Conservation (phyloP, 2,113 vertebrate genomes). For the Colossoma macropomum region DNA sequence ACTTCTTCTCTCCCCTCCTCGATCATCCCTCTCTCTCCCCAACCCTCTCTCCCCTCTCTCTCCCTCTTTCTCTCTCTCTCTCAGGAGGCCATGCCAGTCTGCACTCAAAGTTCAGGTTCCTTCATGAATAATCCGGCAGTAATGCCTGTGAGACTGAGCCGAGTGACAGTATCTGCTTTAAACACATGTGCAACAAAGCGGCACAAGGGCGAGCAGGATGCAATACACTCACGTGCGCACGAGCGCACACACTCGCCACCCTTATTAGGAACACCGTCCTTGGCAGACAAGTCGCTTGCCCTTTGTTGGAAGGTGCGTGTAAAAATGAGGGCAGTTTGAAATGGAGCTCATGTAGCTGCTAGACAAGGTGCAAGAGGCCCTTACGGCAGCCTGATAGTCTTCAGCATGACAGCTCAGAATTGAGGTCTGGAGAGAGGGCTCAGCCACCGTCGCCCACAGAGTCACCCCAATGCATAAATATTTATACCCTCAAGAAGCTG, state of each 20-base stretch:
- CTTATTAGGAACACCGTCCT: conserved; percentile 80
- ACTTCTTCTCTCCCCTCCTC: conserved; percentile 45
- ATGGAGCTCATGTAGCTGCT: conserved; percentile 74
- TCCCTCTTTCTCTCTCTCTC: conserved; percentile 25
- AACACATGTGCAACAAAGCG: conserved; percentile 73
- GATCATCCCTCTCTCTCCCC: background rate
- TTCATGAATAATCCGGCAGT: conserved; percentile 69
- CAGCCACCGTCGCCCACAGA: conserved; percentile 80
- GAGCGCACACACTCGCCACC: conserved; percentile 63
- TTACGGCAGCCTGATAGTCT: conserved; percentile 76
- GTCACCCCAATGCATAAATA: conserved; percentile 81
- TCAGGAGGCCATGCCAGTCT: conserved; percentile 38
- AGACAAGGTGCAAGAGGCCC: conserved; percentile 79
- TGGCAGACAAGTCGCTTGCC: conserved; percentile 79
- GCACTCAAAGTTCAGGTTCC: conserved; percentile 53
- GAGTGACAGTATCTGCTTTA: conserved; percentile 73
- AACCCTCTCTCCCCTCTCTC: conserved; percentile 48
- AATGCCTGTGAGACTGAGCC: conserved; percentile 68
- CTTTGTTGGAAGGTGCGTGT: conserved; percentile 76
- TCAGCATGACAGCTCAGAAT: conserved; percentile 79
- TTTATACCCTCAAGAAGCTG: conserved; percentile 67
- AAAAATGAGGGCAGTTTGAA: conserved; percentile 79
- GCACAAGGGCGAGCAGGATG: conserved; percentile 48
- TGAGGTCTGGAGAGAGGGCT: conserved; percentile 75
- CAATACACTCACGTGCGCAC: conserved; percentile 13